phyloP scores from a whole-genome alignment of 2,888 invertebrate species.

The Aphrophora alni region DNA sequence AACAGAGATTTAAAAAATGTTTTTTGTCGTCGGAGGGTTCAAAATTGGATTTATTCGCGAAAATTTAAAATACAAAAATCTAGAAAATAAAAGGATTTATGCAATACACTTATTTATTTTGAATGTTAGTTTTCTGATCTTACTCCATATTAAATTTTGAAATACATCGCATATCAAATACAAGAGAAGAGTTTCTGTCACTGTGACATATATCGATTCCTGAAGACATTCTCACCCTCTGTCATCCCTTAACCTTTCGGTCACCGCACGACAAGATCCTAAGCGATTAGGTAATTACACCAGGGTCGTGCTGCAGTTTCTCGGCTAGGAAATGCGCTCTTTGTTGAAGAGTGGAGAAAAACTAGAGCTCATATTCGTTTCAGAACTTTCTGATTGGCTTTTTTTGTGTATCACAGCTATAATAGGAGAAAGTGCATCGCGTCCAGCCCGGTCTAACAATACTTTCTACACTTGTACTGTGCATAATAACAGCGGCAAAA shows the following conservation, averaged over 20 bases:
- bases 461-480: neutral
- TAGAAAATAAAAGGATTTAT: no score
- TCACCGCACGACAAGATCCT: neutral
- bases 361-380: neutral
- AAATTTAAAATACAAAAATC: no score
- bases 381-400: neutral
- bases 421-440: neutral
- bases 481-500: neutral
- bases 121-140: no score
- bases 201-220: neutral
- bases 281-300: neutral
- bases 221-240: neutral
- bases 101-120: no score
- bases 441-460: neutral
- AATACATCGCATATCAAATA: no score
- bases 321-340: neutral
- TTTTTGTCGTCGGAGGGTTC: no score
- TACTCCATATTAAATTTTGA: no score
- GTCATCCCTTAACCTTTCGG: neutral
- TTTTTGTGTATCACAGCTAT: neutral
- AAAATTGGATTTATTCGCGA: no score
- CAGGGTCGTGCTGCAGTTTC: neutral
- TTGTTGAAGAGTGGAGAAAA: neutral
- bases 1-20: no score
- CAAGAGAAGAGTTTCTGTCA: no score